Conservation (phyloP, 1,140 invertebrate genomes). For the Amyelois transitella region DNA sequence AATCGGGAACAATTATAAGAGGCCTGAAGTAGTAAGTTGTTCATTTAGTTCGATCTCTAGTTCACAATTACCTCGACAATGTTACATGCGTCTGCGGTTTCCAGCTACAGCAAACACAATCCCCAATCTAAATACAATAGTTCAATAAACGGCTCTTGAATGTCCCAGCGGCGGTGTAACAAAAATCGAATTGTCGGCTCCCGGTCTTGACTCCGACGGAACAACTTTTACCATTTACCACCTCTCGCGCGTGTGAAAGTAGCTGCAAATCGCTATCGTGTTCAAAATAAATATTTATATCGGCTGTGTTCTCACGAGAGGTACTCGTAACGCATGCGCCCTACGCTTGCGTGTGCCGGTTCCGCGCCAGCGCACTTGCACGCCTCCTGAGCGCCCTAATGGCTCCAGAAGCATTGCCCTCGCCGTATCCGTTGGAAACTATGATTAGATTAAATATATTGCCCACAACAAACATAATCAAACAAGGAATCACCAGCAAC, state of each 20-base stretch:
- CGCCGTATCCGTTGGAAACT: conserved; percentile 6
- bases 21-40: background rate
- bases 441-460: background rate
- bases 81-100: background rate
- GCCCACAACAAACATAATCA: background rate
- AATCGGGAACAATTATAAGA: background rate
- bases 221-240: conserved; percentile 14
- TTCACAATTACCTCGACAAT: background rate
- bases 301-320: conserved; percentile 33
- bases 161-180: background rate
- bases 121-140: conserved; percentile 5
- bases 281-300: conserved; percentile 11
- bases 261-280: conserved; percentile 2
- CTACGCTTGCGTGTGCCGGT: conserved; percentile 28
- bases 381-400: conserved; percentile 46
- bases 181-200: conserved; percentile 6
- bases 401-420: conserved; percentile 34
- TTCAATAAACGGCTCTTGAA: background rate
- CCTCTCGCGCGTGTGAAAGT: conserved; percentile 12
- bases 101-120: conserved; percentile 1
- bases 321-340: conserved; percentile 17
- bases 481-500: background rate
- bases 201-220: conserved; percentile 8
- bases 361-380: conserved; percentile 38
- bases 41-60: background rate